Percentiles rank a stretch among this genome's conserved stretches.
These are phyloP conservation scores for Macheiramphus alcinus DNA, from an alignment of 2,113 vertebrate genomes.

Conservation along the genomic window DNA sequence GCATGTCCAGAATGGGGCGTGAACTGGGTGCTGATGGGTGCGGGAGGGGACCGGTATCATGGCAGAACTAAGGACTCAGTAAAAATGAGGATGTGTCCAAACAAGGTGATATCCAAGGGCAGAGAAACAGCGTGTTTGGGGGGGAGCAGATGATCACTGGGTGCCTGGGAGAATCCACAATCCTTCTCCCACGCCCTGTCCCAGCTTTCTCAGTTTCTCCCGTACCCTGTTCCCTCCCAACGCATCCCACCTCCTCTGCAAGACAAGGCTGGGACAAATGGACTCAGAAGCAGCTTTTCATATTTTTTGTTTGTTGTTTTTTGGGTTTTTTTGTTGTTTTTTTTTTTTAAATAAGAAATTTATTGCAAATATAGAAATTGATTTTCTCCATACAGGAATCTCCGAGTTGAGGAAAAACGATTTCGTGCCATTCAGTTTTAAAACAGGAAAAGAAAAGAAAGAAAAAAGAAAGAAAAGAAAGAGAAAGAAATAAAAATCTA, in stretches of 20 bases:
- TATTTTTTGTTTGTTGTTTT: constrained; percentile 30
- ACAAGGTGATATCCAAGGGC: background rate
- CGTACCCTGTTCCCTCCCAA: background rate
- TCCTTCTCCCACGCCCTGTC: background rate
- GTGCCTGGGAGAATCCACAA: background rate
- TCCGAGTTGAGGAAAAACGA: constrained; percentile 78
- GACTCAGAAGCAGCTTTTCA: constrained; percentile 29
- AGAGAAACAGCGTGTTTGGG: background rate
- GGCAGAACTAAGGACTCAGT: background rate
- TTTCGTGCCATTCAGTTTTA: constrained; percentile 81
- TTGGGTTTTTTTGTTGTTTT: background rate
- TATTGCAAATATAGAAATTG: constrained; percentile 89
- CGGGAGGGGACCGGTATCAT: background rate
- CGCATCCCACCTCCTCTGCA: background rate
- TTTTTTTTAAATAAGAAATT: constrained; percentile 83
- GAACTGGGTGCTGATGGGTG: background rate
- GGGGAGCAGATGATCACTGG: background rate
- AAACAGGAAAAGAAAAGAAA: constrained; percentile 42
- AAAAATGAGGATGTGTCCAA: background rate
- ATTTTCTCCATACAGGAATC: constrained; percentile 84
- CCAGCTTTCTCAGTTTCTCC: background rate
- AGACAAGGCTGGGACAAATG: background rate
- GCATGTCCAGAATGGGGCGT: background rate
- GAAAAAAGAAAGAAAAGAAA: background rate
- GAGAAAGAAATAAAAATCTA: constrained; percentile 22